phyloP scores from a whole-genome alignment of 2,797 vertebrate species.

The Pangasius mekongensis region DNA sequence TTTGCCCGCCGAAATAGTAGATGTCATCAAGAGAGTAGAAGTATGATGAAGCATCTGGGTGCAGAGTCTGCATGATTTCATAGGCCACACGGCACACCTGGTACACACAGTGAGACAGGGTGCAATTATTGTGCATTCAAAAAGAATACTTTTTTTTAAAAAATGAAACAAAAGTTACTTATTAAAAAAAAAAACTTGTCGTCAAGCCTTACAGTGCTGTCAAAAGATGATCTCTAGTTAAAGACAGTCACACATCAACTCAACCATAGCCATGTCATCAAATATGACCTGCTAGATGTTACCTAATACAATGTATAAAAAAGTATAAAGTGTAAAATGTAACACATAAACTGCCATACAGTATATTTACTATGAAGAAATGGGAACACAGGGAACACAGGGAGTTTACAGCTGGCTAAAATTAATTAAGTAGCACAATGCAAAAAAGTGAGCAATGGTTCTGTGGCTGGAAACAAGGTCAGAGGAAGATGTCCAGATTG shows the following conservation, averaged over 20 bases:
- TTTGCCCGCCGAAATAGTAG: constrained; percentile 98
- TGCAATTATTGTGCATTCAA: background rate
- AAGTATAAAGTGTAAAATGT: background rate
- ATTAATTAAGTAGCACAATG: background rate
- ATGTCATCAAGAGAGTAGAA: constrained; percentile 98
- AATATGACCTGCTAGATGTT: background rate
- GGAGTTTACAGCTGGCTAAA: background rate
- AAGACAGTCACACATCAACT: background rate
- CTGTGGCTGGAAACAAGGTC: background rate
- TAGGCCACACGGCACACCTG: constrained; percentile 98
- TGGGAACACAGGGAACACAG: no score
- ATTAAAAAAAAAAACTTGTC: background rate
- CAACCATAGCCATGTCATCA: background rate
- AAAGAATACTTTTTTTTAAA: background rate
- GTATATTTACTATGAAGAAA: background rate
- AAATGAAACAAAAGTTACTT: background rate
- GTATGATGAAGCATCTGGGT: constrained; percentile 92
- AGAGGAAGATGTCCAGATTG: background rate
- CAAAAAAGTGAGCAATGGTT: background rate
- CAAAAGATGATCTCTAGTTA: background rate
- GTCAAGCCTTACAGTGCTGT: background rate
- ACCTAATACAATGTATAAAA: background rate
- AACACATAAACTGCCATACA: background rate
- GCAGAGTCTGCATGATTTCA: constrained; percentile 97
- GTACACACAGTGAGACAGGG: background rate